Evolutionary conservation across 2,888 invertebrate species (phyloP), one percentile per base, ranked within the genome.

Genomic region (Cheilosia variabilis): DNA sequence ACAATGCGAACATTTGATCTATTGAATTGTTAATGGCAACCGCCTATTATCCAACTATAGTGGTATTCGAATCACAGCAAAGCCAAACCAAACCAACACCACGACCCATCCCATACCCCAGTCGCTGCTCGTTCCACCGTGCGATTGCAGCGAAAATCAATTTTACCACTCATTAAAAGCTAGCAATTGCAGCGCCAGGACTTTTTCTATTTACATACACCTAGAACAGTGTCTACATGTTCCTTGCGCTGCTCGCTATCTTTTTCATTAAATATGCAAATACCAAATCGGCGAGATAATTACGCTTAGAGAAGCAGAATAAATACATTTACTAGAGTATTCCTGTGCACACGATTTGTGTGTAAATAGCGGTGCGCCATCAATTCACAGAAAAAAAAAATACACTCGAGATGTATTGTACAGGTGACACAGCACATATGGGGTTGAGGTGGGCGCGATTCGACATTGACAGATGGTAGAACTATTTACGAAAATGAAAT

Each of bases 201-300:
- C 37, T 57, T 50, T 57, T 76, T 68, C 15, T 60, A 71, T 76
- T 69, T 60, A 45, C 73, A 47, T 66, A 58, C 50, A 22, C 6
- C 2, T 27, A 58, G 2, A 19, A 6, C 31, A 31, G 31, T 31
- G 31, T 31, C 31, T 37, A 37, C 13, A 43, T 9, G 45, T 47
- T 60, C 60, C 68, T 57, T 68, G 22, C 4, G 37, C 24, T 34
- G 17, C 53, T 41, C 52, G 69, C 68, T 60, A 34, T 72, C 71
- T 17, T 10, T 79, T 80, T 79, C 84, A 80, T 86, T 76, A 80
- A 80, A 76, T 76, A 86, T 86, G 84, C 84, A 86, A 86, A 86
- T 80, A 80, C 71, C 76, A 76, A 86, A 86, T 86, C 84, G 84
- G 66, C 80, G 76, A 76, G 80, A 86, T 86, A 86, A 86, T 80